A percentile compares a stretch with the other conserved stretches of the same genome.
Conservation (phyloP, 1,140 invertebrate genomes). For the Solenopsis invicta region DNA sequence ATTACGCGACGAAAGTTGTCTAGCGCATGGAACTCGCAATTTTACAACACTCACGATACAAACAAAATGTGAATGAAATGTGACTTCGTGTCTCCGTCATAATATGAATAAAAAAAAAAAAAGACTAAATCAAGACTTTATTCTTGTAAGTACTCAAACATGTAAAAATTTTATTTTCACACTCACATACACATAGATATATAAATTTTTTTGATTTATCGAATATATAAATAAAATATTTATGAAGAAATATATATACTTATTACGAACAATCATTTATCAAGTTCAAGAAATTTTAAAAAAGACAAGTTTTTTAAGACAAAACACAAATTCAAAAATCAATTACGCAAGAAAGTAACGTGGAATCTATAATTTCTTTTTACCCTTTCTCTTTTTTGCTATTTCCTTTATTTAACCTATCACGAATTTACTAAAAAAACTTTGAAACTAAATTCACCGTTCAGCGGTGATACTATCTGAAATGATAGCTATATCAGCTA, state of each 20-base stretch:
- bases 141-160: not conserved
- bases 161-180: not conserved
- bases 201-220: not conserved
- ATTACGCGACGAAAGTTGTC: constrained; percentile 7
- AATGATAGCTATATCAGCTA: constrained; percentile 4
- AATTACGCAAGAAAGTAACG: not conserved
- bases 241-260: not conserved
- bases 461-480: not conserved
- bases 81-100: not conserved
- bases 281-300: not conserved
- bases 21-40: not conserved
- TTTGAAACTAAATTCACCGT: not conserved
- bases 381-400: not conserved
- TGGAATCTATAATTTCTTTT: not conserved
- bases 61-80: not conserved
- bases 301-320: not conserved
- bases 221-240: not conserved
- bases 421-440: constrained; percentile 1
- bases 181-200: too few species aligned
- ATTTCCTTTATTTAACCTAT: not conserved
- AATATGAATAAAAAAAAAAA: not conserved
- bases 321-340: not conserved
- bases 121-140: not conserved
- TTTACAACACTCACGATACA: not conserved
- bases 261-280: not conserved